These are phyloP conservation scores for Melinaea marsaeus DNA, from an alignment of 2,888 invertebrate species.

Conservation along the genomic window DNA sequence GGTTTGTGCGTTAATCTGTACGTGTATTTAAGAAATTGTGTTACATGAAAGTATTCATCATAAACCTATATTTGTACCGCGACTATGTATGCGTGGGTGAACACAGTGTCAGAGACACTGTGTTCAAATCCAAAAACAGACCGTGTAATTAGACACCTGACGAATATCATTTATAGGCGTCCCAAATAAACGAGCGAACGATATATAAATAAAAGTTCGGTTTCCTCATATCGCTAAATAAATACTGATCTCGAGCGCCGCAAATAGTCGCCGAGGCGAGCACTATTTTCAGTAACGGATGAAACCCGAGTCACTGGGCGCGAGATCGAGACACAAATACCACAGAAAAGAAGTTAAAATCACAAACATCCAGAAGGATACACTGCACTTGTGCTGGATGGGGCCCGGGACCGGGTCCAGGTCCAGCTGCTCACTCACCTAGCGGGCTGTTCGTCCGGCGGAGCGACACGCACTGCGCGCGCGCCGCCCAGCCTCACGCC, in stretches of 20 bases:
- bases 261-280: slow-evolving; percentile 69
- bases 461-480: slow-evolving; percentile 77
- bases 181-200: slow-evolving; percentile 60
- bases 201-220: slow-evolving; percentile 63
- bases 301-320: slow-evolving; percentile 69
- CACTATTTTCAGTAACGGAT: slow-evolving; percentile 76
- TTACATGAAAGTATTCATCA: neutral
- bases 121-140: slow-evolving; percentile 25
- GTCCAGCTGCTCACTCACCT: slow-evolving; percentile 57
- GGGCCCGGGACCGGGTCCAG: slow-evolving; percentile 34
- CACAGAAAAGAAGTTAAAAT: slow-evolving; percentile 26
- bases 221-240: slow-evolving; percentile 75
- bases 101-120: too few relatives aligned
- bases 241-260: slow-evolving; percentile 70
- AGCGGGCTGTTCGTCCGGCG: slow-evolving; percentile 76
- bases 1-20: too few relatives aligned
- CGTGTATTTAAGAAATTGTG: too few relatives aligned
- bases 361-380: slow-evolving; percentile 49
- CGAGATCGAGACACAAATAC: slow-evolving; percentile 11
- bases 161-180: slow-evolving; percentile 22
- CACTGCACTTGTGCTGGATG: slow-evolving; percentile 37
- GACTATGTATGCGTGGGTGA: slow-evolving; percentile 15
- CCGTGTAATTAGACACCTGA: slow-evolving; percentile 32
- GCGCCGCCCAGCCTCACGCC: slow-evolving; percentile 58
- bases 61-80: slow-evolving; percentile 12